Conservation (phyloP, 2,888 invertebrate genomes). For the Andrena dorsata region DNA sequence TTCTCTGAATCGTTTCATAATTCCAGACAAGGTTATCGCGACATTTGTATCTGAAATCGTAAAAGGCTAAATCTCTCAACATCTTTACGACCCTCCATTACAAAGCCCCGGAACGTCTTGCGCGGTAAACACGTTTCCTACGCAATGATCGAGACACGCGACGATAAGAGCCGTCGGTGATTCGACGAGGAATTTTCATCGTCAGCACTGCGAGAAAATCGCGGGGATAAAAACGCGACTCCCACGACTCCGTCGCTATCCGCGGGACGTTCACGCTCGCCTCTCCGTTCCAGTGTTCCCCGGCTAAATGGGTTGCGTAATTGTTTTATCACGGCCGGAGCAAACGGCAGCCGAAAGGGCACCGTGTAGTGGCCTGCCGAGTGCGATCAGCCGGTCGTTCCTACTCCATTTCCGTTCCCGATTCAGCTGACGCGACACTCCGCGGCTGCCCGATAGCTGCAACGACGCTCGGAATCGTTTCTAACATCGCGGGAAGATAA, state of each 20-base stretch:
- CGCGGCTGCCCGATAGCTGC: constrained; percentile 28
- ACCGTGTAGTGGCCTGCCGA: background rate
- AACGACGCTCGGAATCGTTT: constrained; percentile 40
- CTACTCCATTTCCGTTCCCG: constrained; percentile 7
- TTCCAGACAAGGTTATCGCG: constrained; percentile 10
- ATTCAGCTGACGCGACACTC: constrained; percentile 24
- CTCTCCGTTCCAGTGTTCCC: constrained; percentile 25
- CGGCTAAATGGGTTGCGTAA: constrained; percentile 31
- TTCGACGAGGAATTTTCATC: constrained; percentile 21
- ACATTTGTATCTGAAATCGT: constrained; percentile 13
- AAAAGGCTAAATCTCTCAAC: constrained; percentile 19
- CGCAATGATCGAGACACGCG: constrained; percentile 12
- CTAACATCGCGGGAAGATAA: constrained; percentile 47
- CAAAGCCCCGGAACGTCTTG: constrained; percentile 6
- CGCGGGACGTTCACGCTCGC: background rate
- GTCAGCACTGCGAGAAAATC: constrained; percentile 11
- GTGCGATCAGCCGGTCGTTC: background rate
- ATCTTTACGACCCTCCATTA: constrained; percentile 14
- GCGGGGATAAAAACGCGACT: constrained; percentile 24
- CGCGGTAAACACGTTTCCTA: constrained; percentile 18
- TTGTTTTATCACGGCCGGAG: constrained; percentile 25
- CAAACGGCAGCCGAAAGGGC: constrained; percentile 33
- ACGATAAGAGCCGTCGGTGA: constrained; percentile 26
- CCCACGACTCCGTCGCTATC: constrained; percentile 31
- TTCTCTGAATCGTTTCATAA: background rate